Evolutionary conservation across 2,113 vertebrate species (phyloP).

Genomic region (Hassar affinis): DNA sequence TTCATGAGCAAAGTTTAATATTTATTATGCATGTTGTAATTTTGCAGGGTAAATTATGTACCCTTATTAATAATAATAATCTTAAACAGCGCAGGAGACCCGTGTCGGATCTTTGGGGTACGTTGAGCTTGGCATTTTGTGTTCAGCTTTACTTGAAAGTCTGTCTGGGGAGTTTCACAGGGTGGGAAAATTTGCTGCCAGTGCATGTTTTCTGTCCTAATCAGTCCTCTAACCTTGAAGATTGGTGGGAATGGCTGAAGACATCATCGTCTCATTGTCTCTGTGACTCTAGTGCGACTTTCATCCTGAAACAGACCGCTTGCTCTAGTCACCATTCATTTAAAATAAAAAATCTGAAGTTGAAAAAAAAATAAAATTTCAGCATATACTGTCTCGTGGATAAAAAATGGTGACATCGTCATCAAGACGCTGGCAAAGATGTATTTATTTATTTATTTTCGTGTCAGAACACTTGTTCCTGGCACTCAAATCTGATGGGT

Average conservation of each 20-base stretch:
- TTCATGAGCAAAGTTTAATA: not conserved
- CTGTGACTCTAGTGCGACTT: slow-evolving; percentile 6
- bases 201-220: slow-evolving; percentile 41
- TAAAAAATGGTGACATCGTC: not conserved
- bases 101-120: not conserved
- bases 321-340: not conserved
- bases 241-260: slow-evolving; percentile 41
- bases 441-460: not conserved
- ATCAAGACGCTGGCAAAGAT: not conserved
- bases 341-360: not conserved
- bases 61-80: not conserved
- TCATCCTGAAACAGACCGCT: not conserved
- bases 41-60: not conserved
- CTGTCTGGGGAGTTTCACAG: slow-evolving; percentile 15
- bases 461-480: not conserved
- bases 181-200: slow-evolving; percentile 50
- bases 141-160: slow-evolving; percentile 28
- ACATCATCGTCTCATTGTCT: slow-evolving; percentile 33
- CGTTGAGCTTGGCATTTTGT: not conserved
- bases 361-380: too few relatives aligned
- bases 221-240: slow-evolving; percentile 50
- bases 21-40: not conserved
- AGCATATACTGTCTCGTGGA: not conserved
- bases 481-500: not conserved
- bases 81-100: not conserved